These are phyloP conservation scores for Dryobates pubescens DNA, from an alignment of 2,797 vertebrate genomes.

Conservation along the genomic window DNA sequence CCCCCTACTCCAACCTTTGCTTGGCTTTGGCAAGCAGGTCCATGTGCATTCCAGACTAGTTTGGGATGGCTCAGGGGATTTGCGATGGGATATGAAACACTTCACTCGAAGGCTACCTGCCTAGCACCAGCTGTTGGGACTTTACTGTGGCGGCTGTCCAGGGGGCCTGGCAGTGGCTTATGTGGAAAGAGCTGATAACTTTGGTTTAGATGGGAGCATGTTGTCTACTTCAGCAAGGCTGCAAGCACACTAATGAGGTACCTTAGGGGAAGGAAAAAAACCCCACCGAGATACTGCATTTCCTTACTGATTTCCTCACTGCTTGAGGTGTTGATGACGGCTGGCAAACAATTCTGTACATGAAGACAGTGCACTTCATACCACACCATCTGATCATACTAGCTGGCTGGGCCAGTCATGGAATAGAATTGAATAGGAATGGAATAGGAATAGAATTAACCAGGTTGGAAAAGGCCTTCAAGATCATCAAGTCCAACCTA, in stretches of 20 bases:
- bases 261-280: background rate
- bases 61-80: conserved; percentile 42
- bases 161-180: background rate
- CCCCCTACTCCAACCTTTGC: background rate
- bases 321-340: background rate
- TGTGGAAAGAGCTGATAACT: background rate
- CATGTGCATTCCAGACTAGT: conserved; percentile 21
- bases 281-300: background rate
- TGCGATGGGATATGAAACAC: conserved; percentile 70
- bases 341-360: background rate
- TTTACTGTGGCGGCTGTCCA: background rate
- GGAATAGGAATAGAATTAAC: no score
- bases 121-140: background rate
- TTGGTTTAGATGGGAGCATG: background rate
- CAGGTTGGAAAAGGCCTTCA: no score
- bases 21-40: conserved; percentile 43
- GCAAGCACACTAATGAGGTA: background rate
- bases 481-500: no score
- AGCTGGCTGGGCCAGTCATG: background rate
- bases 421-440: no score
- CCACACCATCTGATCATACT: background rate
- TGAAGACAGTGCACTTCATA: background rate
- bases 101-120: conserved; percentile 18
- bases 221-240: background rate
- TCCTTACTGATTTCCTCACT: background rate